Percentiles rank a stretch among this genome's conserved stretches.
Conservation (phyloP, 2,113 vertebrate species). For the Oenanthe oenanthe region DNA sequence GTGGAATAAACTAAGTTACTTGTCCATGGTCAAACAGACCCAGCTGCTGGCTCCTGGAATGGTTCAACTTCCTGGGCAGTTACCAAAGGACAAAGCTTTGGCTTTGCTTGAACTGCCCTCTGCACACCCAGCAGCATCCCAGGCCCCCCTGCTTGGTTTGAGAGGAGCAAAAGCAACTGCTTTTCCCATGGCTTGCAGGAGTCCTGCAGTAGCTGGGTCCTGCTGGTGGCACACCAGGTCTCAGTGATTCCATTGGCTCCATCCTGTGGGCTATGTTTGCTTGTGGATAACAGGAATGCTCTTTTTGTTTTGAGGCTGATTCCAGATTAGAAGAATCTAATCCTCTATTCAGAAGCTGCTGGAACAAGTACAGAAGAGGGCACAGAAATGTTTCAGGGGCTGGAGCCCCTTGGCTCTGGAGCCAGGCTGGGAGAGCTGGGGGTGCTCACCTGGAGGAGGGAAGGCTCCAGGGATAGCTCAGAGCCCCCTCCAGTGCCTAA, state of each 20-base stretch:
- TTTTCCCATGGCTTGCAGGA: background rate
- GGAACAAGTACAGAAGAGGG: background rate
- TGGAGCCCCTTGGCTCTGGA: background rate
- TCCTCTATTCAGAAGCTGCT: background rate
- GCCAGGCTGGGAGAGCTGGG: background rate
- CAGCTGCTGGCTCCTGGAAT: background rate
- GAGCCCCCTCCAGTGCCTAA: accelerated
- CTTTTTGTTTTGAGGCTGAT: background rate
- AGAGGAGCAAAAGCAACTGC: background rate
- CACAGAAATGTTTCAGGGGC: background rate
- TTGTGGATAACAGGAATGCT: background rate
- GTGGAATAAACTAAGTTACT: background rate
- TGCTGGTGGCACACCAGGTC: background rate
- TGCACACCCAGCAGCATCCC: background rate
- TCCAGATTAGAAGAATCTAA: background rate
- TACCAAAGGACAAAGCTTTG: background rate
- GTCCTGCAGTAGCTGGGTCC: background rate
- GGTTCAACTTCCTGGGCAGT: background rate
- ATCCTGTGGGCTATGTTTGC: background rate
- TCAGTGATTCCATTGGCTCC: background rate
- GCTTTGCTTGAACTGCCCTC: background rate
- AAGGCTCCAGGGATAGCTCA: accelerated
- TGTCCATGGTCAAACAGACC: background rate
- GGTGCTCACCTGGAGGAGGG: background rate
- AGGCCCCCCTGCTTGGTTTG: background rate